phyloP scores from a whole-genome alignment of 2,797 vertebrate species.

The Vultur gryphus region DNA sequence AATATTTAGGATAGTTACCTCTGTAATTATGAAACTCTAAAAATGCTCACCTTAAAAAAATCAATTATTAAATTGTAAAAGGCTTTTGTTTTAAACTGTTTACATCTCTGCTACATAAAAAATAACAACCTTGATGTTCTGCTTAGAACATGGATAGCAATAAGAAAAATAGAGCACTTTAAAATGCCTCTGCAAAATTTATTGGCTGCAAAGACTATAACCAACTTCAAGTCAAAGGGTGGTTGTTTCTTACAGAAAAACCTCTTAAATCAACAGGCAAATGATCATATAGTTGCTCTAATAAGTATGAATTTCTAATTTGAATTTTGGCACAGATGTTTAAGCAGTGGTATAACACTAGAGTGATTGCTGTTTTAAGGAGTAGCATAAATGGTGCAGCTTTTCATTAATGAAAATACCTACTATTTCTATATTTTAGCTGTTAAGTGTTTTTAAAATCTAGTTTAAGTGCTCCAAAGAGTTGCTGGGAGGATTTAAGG shows the following conservation, averaged over 20 bases:
- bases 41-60: background rate
- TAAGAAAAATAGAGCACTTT: background rate
- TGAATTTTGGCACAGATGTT: constrained; percentile 19
- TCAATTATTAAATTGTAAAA: background rate
- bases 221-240: background rate
- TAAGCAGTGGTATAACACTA: background rate
- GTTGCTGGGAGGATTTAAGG: background rate
- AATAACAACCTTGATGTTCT: background rate
- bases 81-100: background rate
- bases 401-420: background rate
- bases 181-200: background rate
- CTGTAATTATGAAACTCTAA: background rate
- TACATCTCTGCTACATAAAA: background rate
- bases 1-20: background rate
- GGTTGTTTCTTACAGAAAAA: background rate
- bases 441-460: background rate
- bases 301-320: background rate
- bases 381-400: background rate
- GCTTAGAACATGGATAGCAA: background rate
- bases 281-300: background rate
- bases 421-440: background rate
- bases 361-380: background rate
- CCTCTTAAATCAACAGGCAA: background rate
- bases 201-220: background rate
- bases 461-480: background rate